Conservation (phyloP, 1,140 invertebrate genomes). For the Globodera rostochiensis region DNA sequence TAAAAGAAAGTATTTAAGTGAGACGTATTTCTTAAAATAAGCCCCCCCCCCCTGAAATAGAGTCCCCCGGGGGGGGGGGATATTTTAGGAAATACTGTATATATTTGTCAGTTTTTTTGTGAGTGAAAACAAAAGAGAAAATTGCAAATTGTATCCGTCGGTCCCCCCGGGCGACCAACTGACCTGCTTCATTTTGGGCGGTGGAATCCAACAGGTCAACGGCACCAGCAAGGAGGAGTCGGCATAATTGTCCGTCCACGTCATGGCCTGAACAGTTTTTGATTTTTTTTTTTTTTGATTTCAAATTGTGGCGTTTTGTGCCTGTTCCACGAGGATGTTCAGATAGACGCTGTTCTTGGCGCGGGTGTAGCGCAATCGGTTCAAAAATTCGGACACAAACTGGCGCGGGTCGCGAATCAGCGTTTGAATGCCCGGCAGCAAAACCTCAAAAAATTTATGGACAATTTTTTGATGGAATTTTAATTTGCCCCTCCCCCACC, state of each 20-base stretch:
- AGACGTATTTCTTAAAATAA: no score
- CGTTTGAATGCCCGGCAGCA: slow-evolving; percentile 57
- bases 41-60: not conserved
- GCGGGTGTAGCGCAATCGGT: slow-evolving; percentile 59
- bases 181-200: slow-evolving; percentile 64
- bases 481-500: not conserved
- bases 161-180: not conserved
- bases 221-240: slow-evolving; percentile 53
- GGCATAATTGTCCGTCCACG: slow-evolving; percentile 60
- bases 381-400: slow-evolving; percentile 65
- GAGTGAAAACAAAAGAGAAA: no score
- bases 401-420: slow-evolving; percentile 57
- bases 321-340: slow-evolving; percentile 23
- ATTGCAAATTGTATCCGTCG: no score
- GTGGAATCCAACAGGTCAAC: slow-evolving; percentile 63
- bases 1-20: no score
- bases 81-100: no score
- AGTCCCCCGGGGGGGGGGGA: no score
- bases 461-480: no score
- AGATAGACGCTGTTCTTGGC: slow-evolving; percentile 34
- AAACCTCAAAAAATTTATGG: slow-evolving; percentile 39
- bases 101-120: no score
- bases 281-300: slow-evolving; percentile 7
- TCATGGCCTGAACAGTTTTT: slow-evolving; percentile 57
- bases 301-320: not conserved